Conservation (phyloP, 2,113 vertebrate species). For the Taurulus bubalis region DNA sequence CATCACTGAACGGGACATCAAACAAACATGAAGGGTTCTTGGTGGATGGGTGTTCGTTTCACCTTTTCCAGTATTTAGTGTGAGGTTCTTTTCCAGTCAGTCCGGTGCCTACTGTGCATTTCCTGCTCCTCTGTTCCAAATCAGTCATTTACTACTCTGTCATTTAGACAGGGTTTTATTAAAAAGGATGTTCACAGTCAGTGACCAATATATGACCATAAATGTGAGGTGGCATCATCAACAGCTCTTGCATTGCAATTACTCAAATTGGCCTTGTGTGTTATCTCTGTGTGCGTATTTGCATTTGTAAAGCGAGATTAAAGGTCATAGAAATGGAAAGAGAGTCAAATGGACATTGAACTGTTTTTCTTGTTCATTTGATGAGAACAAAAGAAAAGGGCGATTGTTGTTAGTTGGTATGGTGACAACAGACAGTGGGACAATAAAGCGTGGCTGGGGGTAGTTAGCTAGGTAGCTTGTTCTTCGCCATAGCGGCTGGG, state of each 20-base stretch:
- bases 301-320: neutral
- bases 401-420: neutral
- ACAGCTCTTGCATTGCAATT: neutral
- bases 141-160: neutral
- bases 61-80: neutral
- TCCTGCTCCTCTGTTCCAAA: neutral
- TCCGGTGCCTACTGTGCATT: neutral
- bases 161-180: neutral
- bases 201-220: neutral
- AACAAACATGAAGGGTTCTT: conserved; percentile 25
- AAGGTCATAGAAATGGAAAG: neutral
- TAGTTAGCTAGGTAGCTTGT: neutral
- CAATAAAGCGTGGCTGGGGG: neutral
- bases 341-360: neutral
- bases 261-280: neutral
- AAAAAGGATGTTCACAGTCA: neutral
- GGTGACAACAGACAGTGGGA: neutral
- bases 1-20: conserved; percentile 34
- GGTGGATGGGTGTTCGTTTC: conserved; percentile 1
- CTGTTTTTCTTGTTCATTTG: neutral
- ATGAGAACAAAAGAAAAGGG: neutral
- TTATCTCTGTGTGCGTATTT: neutral
- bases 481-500: neutral
- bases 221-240: neutral
- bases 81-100: neutral